Evolutionary conservation across 2,888 invertebrate species (phyloP), one percentile per base, ranked within the genome.

Genomic region (Nineta flava): DNA sequence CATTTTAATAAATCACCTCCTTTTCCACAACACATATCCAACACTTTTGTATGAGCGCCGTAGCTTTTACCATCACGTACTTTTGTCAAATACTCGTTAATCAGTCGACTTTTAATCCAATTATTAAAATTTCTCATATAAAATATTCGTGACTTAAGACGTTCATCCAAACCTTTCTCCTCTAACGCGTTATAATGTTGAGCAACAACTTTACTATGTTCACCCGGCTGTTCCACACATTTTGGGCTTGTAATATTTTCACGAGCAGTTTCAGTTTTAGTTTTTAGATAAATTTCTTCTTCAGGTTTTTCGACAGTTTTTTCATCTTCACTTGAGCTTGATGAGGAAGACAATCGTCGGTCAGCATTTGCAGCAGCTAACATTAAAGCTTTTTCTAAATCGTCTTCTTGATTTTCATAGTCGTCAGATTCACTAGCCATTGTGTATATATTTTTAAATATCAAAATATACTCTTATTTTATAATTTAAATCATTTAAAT

Each of bases 1-100:
- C 97, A 99, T 67, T 99, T 99, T n/a, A 87, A 73, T 34, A 99
- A 72, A 67, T 99, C 99, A 2, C 99, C 99, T 16, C 99, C 99
- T 73, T 99, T 99, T 1, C 99, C 99, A 64, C 95, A 95, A 58
- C 95, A 93, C 74, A 99, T 81, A 65, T 99, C 99, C 48, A 96
- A 69, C 0, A 93, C 88, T 51, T 76, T 74, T 31, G 87, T 58
- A 1, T 78, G 73, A 49, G 75, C 73, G n/a, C 82, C 81, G 54
- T 79, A 73, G 54, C 76, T 76, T 58, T 77, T 81, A 3, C 61
- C 68, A 55, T 75, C 74, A 59, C 76, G 80, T 44, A 80, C 74
- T 65, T 77, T 81, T 54, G 70, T 77, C 59, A 79, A 70, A 66
- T 83, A 83, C 68, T 86, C 79, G 75, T 87, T 82, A 58, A 99